phyloP scores from a whole-genome alignment of 1,140 invertebrate species.

The Tetraneura akinire region DNA sequence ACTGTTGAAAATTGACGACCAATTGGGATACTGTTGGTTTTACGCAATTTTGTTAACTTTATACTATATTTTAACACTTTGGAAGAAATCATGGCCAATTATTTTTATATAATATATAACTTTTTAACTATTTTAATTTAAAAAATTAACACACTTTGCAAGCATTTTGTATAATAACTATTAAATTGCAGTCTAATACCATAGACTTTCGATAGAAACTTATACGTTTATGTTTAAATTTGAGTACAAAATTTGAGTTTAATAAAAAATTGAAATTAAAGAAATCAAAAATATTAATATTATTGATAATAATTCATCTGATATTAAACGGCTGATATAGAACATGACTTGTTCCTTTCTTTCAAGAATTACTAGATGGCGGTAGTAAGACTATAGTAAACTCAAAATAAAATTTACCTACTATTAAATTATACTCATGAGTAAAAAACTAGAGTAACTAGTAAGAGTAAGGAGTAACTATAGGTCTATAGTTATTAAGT shows the following conservation, averaged over 20 bases:
- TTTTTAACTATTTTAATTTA: too few relatives aligned
- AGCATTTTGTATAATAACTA: not conserved
- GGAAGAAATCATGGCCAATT: constrained; percentile 23
- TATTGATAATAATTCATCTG: not conserved
- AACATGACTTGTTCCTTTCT: not conserved
- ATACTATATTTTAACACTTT: constrained; percentile 5
- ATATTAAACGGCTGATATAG: not conserved
- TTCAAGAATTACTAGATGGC: constrained; percentile 10
- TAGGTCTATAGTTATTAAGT: too few relatives aligned
- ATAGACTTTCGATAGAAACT: not conserved
- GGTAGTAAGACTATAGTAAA: not conserved
- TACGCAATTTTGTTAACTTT: not conserved
- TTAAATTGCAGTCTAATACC: too few relatives aligned
- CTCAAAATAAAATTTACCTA: not conserved
- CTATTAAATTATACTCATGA: too few relatives aligned
- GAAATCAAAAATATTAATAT: too few relatives aligned
- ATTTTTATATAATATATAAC: too few relatives aligned
- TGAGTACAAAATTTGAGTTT: too few relatives aligned
- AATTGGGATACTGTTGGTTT: not conserved
- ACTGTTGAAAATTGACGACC: not conserved
- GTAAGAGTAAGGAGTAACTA: too few relatives aligned
- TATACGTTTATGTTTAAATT: too few relatives aligned
- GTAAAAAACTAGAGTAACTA: too few relatives aligned
- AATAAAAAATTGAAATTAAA: too few relatives aligned
- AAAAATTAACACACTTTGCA: not conserved